Evolutionary conservation across 2,888 invertebrate species (phyloP).

Genomic region (Lepidochrysops patricia): DNA sequence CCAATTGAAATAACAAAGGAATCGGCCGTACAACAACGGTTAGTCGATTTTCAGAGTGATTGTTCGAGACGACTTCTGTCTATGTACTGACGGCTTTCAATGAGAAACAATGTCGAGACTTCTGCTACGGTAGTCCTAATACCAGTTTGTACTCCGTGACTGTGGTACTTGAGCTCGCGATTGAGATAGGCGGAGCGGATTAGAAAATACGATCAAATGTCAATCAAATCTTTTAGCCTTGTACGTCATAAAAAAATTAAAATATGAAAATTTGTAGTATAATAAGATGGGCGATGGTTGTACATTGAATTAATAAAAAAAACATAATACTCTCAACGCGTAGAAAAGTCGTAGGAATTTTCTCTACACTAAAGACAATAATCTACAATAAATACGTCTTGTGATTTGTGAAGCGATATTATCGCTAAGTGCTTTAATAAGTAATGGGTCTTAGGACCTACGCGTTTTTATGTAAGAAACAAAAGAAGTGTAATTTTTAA

Average conservation of each 20-base stretch:
- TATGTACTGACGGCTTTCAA: slow-evolving; percentile 22
- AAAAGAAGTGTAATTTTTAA: slow-evolving; percentile 26
- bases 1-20: not conserved
- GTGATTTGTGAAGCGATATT: not conserved
- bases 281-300: too few species aligned
- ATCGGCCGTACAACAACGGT: slow-evolving; percentile 8
- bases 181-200: slow-evolving; percentile 1
- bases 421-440: not conserved
- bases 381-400: not conserved
- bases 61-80: slow-evolving; percentile 20
- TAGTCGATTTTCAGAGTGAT: slow-evolving; percentile 13
- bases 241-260: too few species aligned
- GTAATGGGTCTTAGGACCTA: not conserved
- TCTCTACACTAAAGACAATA: not conserved
- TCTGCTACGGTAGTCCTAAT: slow-evolving; percentile 50
- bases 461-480: slow-evolving; percentile 18
- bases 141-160: slow-evolving; percentile 17
- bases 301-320: too few species aligned
- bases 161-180: not conserved
- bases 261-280: too few species aligned
- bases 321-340: too few species aligned
- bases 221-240: too few species aligned
- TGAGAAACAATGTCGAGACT: slow-evolving; percentile 45
- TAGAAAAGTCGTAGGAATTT: not conserved
- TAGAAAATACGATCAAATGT: not conserved